Evolutionary conservation across 1,140 invertebrate genomes (phyloP).

Genomic region (Piezodorus guildinii): DNA sequence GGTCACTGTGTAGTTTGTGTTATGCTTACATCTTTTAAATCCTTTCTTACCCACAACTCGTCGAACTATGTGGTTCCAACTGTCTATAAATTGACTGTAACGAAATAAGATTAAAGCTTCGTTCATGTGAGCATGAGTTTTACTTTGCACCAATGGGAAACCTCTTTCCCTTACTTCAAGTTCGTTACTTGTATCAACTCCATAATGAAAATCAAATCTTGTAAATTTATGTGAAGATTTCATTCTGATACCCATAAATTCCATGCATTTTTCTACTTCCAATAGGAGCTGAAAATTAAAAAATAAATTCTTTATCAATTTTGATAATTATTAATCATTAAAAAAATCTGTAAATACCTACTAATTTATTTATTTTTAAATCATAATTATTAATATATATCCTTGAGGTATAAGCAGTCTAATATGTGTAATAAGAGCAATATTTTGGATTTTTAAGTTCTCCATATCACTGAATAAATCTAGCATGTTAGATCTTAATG

Average conservation of each 20-base stretch:
- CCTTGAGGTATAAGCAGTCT: too few relatives aligned
- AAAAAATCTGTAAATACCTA: too few relatives aligned
- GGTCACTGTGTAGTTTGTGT: too few relatives aligned
- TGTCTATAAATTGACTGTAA: conserved; percentile 35
- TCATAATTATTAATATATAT: too few relatives aligned
- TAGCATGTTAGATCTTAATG: too few relatives aligned
- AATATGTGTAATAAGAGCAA: too few relatives aligned
- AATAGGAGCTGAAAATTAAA: conserved; percentile 34
- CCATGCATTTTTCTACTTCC: conserved; percentile 38
- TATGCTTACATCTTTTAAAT: too few relatives aligned
- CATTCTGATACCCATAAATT: conserved; percentile 29
- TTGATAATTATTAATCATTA: neutral
- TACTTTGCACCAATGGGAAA: neutral
- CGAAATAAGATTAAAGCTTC: conserved; percentile 34
- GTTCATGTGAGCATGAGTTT: neutral
- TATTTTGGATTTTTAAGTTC: too few relatives aligned
- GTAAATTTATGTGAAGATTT: too few relatives aligned
- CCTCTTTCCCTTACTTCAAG: conserved; percentile 24
- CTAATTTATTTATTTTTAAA: too few relatives aligned
- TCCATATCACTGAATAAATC: too few relatives aligned
- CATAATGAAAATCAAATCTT: conserved; percentile 23
- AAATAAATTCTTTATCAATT: neutral
- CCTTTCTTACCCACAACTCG: conserved; percentile 29
- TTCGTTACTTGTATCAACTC: conserved; percentile 17
- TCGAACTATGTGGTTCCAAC: conserved; percentile 35